Base-by-base conservation (phyloP, 2,113 vertebrate genomes). In the Pluvianellus socialis region DNA sequence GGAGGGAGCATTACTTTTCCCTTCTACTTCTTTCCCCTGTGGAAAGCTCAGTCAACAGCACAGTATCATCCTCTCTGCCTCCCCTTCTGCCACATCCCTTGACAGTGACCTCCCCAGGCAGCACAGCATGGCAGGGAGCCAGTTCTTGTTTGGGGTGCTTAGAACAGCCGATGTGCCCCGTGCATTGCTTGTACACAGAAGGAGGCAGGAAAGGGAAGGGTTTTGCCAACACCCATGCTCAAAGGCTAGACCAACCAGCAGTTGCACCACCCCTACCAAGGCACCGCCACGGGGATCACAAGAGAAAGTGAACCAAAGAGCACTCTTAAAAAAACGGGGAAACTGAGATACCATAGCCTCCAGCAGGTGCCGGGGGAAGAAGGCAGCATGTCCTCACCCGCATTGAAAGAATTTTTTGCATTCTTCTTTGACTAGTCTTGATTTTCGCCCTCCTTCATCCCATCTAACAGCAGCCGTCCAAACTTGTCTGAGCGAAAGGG, bases 351-450 rank as follows among this genome's bases (percentile, higher is more conserved):
- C 15, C 14, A 3, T 4, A 87, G 62, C 80, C 61, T 96, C 86
- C 84, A 92, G 92, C 76, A 87, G 92, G 91, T 93, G 55, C 73
- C 50, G 18, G 52, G 76, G 38, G 59, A 88, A 95, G 55, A 10
- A 91, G 52, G 65, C 47, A 87, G 76, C 86, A 56, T 50, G 91
- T 93, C 85, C 53, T 62, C 32, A 20, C 89, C 89, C 21, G 3
- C 70, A 50, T 0, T 32, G 79, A 52, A 88, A 74, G 86, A 87
- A 89, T 79, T 85, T 89, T 92, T 89, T 59, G 80, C 94, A 92
- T 89, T 94, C 83, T 88, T 94, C 92, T 84, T 94, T 68, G 74
- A 87, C 73, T 68, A 42, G 33, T 40, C 68, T 89, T 94, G 42
- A 89, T 81, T 86, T 94, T 56, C 81, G 73, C 80, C 56, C 74